Base-by-base conservation (phyloP, 2,797 vertebrate species). In the Meriones psammophilus region DNA sequence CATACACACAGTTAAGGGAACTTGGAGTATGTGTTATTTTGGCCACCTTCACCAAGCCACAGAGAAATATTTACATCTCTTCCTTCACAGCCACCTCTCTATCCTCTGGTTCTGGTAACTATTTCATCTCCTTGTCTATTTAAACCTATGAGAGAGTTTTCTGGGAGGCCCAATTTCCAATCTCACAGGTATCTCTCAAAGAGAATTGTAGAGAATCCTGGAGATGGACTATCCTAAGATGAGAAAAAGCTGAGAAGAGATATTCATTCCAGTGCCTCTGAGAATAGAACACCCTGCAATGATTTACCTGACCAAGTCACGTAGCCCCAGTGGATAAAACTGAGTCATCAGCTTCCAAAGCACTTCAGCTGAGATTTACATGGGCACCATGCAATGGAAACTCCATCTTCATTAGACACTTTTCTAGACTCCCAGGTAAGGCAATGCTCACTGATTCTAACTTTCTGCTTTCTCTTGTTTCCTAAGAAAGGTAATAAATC, bases 311-410 rank as follows among this genome's bases (percentile, higher is more conserved):
- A 88, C 8, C 7, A 56, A 54, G 71, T 66, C 24, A 20, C 20
- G 30, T 50, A 79, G 50, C 39, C 33, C 64, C 54, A 18, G 2
- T 20, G 8, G 15, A 28, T 73, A 42, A 33, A 76, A 30, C 15
- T n/a, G 1, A 30, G 14, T 50, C 2, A 56, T 30, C 4, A 60
- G 26, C 15, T 58, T 89, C 58, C 24, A 80, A 76, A 13, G 24
- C 56, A 8, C n/a, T 30, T 66, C 0, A 20, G 3, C 42, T 80
- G 7, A 22, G 18, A 4, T 66, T 15, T 60, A 58, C 39, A n/a
- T 14, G 28, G 22, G n/a, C 0, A 28, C 2, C 3, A 8, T 8
- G 26, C 20, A 17, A 20, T 1, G 20, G 0, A 83, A 22, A 68
- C 3, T 28, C 26, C 1, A 15, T 73, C 18, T 74, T 20, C 18